Evolutionary conservation across 1,140 invertebrate species (phyloP).

Genomic region (Ridgeia piscesae): DNA sequence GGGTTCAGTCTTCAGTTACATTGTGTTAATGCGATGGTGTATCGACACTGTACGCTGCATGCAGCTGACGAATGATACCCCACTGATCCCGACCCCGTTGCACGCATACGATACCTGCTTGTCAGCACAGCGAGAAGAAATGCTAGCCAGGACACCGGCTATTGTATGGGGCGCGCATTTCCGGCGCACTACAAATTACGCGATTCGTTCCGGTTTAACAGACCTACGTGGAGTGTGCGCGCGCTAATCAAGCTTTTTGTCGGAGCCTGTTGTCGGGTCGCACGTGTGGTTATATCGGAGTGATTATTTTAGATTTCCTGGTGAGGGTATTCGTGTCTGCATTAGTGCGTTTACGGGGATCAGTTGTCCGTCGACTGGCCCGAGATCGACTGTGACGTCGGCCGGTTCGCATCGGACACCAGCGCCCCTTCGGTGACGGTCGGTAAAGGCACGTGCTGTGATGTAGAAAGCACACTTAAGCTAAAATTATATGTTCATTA

Average conservation of each 20-base stretch:
- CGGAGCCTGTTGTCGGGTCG: not conserved
- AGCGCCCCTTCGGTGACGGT: not conserved
- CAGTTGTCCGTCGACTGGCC: not conserved
- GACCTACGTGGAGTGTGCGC: not conserved
- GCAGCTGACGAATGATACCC: not conserved
- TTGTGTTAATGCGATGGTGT: not conserved
- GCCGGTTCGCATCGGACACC: not conserved
- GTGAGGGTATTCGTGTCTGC: not conserved
- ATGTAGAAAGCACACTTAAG: no score
- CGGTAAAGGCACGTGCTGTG: not conserved
- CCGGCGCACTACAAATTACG: not conserved
- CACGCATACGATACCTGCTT: not conserved
- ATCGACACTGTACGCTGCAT: not conserved
- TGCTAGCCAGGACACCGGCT: not conserved
- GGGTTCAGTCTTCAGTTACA: not conserved
- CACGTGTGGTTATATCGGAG: not conserved
- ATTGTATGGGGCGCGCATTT: not conserved
- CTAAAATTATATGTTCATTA: no score
- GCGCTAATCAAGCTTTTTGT: not conserved
- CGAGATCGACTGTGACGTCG: no score
- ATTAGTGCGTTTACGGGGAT: not conserved
- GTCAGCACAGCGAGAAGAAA: not conserved
- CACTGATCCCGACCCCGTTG: not conserved
- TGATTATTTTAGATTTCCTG: not conserved
- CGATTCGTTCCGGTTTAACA: not conserved